These are phyloP conservation scores for Bolborhynchus lineola DNA, from an alignment of 2,113 vertebrate genomes.

Conservation along the genomic window DNA sequence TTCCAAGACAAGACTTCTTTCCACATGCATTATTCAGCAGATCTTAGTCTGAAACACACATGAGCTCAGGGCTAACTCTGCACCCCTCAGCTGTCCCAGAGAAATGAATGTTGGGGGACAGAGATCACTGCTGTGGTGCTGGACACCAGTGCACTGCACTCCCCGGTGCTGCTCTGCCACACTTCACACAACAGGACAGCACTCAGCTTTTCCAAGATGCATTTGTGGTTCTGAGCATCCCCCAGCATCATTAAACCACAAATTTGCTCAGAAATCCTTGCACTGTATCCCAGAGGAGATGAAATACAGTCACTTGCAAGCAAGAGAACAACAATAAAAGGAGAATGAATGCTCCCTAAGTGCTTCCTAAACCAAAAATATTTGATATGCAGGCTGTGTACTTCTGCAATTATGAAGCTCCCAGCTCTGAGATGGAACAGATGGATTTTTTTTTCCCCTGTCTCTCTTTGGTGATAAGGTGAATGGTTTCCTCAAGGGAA, in stretches of 20 bases:
- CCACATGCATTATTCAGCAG: background rate
- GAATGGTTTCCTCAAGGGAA: constrained; percentile 65
- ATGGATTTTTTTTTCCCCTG: constrained; percentile 47
- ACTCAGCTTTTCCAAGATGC: background rate
- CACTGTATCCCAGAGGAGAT: constrained; percentile 34
- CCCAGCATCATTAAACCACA: constrained; percentile 18
- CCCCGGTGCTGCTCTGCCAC: background rate
- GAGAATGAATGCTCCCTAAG: constrained; percentile 59
- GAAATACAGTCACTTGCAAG: constrained; percentile 48
- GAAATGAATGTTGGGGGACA: background rate
- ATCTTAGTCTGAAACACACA: background rate
- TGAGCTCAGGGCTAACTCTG: background rate
- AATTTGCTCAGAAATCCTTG: constrained; percentile 45
- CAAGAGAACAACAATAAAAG: constrained; percentile 62
- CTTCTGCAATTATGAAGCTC: constrained; percentile 32
- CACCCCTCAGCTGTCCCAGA: background rate
- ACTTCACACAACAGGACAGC: background rate
- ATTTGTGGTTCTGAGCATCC: constrained; percentile 17
- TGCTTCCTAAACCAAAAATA: constrained; percentile 52
- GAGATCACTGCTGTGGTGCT: background rate
- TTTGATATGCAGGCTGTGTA: constrained; percentile 56
- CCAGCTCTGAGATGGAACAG: constrained; percentile 64
- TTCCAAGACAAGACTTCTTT: background rate
- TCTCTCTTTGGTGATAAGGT: constrained; percentile 70
- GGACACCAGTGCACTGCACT: background rate